Conservation (phyloP, 1,140 invertebrate species). For the Apocrypta bakeri region DNA sequence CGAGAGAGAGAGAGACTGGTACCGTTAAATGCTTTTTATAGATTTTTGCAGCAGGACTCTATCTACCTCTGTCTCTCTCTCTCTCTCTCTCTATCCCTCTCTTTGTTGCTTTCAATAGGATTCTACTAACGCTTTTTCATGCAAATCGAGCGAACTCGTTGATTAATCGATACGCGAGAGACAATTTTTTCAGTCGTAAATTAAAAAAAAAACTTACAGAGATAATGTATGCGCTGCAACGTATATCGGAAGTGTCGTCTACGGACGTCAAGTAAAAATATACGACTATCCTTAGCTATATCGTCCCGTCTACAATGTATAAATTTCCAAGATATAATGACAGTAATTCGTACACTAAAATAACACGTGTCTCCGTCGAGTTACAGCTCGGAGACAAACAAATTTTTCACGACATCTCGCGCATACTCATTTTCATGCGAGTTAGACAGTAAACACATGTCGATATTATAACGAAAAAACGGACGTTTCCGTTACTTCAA, state of each 20-base stretch:
- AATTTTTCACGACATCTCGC: too few relatives aligned
- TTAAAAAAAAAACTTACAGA: too few relatives aligned
- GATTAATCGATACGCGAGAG: neutral
- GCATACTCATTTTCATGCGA: too few relatives aligned
- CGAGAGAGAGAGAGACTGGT: neutral
- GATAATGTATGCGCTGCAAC: too few relatives aligned
- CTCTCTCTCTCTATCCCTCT: neutral
- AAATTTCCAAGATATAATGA: neutral
- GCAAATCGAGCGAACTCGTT: neutral
- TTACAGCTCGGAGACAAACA: neutral
- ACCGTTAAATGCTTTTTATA: slow-evolving; percentile 25
- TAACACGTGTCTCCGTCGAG: neutral
- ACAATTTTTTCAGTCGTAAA: neutral
- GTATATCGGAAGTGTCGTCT: neutral
- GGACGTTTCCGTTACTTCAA: too few relatives aligned
- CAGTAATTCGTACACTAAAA: neutral
- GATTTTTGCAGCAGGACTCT: neutral
- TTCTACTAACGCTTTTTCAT: too few relatives aligned
- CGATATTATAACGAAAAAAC: too few relatives aligned
- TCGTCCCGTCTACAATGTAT: neutral
- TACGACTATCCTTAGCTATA: neutral
- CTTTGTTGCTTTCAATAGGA: too few relatives aligned
- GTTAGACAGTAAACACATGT: too few relatives aligned
- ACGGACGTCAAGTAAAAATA: neutral
- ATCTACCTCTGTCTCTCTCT: neutral